Percentiles rank a stretch among this genome's conserved stretches.
These are phyloP conservation scores for Corynorhinus townsendii DNA, from an alignment of 2,113 vertebrate species.

Conservation along the genomic window DNA sequence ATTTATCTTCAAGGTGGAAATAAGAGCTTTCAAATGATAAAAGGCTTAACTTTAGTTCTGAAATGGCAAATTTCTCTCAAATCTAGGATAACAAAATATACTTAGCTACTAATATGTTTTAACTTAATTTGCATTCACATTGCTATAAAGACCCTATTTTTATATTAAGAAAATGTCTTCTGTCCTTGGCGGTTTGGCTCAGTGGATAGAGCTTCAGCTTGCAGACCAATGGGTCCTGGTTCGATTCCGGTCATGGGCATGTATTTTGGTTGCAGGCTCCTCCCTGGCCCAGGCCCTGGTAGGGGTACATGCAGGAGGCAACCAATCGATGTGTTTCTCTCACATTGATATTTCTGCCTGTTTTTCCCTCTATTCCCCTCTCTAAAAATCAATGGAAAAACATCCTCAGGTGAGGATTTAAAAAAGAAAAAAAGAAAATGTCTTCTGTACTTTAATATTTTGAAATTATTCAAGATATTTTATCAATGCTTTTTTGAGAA, in stretches of 20 bases:
- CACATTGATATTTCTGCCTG: no score
- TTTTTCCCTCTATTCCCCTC: no score
- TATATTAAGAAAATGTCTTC: slow-evolving; percentile 11
- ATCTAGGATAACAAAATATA: neutral
- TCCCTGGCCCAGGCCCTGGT: no score
- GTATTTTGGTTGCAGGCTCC: no score
- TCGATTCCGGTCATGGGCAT: no score
- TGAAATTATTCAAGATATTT: neutral
- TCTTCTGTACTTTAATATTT: neutral
- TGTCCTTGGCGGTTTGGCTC: neutral
- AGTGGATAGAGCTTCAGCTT: no score
- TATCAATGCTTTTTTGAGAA: neutral
- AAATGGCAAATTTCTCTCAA: neutral
- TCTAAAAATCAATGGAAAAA: no score
- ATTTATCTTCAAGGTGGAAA: neutral
- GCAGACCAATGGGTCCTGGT: no score
- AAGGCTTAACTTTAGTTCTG: neutral
- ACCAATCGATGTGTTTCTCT: no score
- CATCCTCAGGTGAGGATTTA: no score
- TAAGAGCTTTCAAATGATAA: neutral
- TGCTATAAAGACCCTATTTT: neutral
- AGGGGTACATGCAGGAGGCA: no score
- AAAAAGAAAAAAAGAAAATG: no score
- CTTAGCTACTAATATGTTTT: neutral
- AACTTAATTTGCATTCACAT: neutral